Base-by-base conservation (phyloP, 2,113 vertebrate genomes). In the Boulengeromyrus knoepffleri region DNA sequence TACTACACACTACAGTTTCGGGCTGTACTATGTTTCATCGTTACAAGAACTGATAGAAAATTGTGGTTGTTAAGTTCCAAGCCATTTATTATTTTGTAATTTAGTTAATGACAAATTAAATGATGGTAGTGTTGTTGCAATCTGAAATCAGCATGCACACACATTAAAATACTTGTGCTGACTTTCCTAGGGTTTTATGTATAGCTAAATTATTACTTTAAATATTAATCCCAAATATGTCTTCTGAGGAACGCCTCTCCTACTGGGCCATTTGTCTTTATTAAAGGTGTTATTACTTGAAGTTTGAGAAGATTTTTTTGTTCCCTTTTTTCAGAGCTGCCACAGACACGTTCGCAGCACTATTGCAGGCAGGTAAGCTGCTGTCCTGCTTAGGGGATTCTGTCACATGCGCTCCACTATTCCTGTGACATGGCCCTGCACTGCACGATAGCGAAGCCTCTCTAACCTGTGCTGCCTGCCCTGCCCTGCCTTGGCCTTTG, bases 291-390 rank as follows among this genome's bases (percentile, higher is more conserved):
- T 66, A 88, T 62, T 66, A 2, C 49, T 52, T 24, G 45, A 85
- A 10, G 9, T 21, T 24, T 47, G 42, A 84, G 42, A 46, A 19
- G 17, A 45, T 84, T n/a, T 45, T 24, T 9, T 42, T 92, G 91
- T 89, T 92, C 92, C 94, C 91, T 95, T 92, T 94, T 93, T 90
- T 89, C 95, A 99, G 98, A 97, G 97, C 96, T 89, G 97, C 97
- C 89, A 93, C 96, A 52, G 96, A 97, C 93, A 96, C 97, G 91
- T 95, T 99, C 87, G 95, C 97, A 91, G 96, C 95, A 91, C 93
- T 99, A 91, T 95, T 99, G 92, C 96, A 96, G 96, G 97, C 98
- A 95, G 98, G 98, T 99, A 97, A 98, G 98, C 94, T 89, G 19
- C 42, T 56, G 77, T 27, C 10, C n/a, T 13, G 1, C n/a, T 85